Percentiles rank a stretch among this genome's conserved stretches.
Evolutionary conservation across 1,140 invertebrate species (phyloP).

Genomic region (Pinna nobilis): DNA sequence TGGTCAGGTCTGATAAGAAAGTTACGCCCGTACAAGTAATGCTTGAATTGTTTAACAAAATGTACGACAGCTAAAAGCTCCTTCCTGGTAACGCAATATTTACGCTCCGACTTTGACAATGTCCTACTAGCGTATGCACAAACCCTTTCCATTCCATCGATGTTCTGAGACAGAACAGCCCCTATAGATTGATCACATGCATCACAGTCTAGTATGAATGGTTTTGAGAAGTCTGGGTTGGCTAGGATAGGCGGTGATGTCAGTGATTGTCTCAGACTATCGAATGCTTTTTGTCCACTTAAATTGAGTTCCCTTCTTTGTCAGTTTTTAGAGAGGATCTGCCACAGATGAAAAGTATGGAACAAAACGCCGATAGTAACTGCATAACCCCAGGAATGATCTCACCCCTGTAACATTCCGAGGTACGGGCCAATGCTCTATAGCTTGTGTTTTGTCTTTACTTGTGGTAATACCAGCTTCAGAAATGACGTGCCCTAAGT

Average conservation of each 20-base stretch:
- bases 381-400: conserved; percentile 38
- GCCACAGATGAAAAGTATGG: background rate
- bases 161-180: background rate
- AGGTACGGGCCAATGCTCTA: conserved; percentile 26
- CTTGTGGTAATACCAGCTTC: conserved; percentile 9
- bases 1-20: conserved; percentile 25
- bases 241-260: conserved; percentile 44
- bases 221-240: conserved; percentile 58
- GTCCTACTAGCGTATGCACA: conserved; percentile 2
- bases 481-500: conserved; percentile 28
- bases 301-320: background rate
- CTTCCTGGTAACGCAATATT: conserved; percentile 32
- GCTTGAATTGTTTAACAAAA: conserved; percentile 12
- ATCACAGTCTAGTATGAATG: background rate
- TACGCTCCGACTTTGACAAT: conserved; percentile 18
- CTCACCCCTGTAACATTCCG: conserved; percentile 9
- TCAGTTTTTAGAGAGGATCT: conserved; percentile 25
- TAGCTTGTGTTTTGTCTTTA: background rate
- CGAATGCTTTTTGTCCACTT: background rate
- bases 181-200: background rate
- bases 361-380: conserved; percentile 60
- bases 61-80: conserved; percentile 28
- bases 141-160: conserved; percentile 2
- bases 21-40: background rate
- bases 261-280: conserved; percentile 50